A percentile compares a stretch with the other conserved stretches of the same genome.
Conservation (phyloP, 2,888 invertebrate species). For the Apodemia mormo region DNA sequence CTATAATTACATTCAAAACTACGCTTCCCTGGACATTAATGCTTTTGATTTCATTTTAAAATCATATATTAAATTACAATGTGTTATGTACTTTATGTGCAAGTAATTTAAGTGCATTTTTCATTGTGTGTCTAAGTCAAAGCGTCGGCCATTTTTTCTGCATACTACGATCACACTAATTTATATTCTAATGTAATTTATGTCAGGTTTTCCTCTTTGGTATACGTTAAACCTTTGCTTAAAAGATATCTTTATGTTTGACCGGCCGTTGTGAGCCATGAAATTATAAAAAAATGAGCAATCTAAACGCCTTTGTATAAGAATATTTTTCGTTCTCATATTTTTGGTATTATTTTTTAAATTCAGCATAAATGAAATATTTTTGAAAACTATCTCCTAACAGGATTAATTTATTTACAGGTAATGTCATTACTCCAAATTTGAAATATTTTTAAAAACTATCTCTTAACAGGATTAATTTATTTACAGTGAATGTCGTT, state of each 20-base stretch:
- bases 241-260: slow-evolving; percentile 22
- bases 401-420: too few species aligned
- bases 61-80: slow-evolving; percentile 16
- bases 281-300: slow-evolving; percentile 21
- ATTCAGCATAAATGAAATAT: too few species aligned
- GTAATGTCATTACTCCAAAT: too few species aligned
- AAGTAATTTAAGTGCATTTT: slow-evolving; percentile 26
- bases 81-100: slow-evolving; percentile 10
- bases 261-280: slow-evolving; percentile 23
- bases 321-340: neutral
- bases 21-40: slow-evolving; percentile 32
- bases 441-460: too few species aligned
- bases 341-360: too few species aligned
- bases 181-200: slow-evolving; percentile 80
- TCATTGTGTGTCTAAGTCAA: slow-evolving; percentile 26
- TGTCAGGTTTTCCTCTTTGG: slow-evolving; percentile 51
- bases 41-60: slow-evolving; percentile 34
- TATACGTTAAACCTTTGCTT: slow-evolving; percentile 51
- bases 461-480: too few species aligned
- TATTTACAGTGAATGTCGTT: too few species aligned
- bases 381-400: too few species aligned
- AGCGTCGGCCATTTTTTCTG: slow-evolving; percentile 50
- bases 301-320: neutral
- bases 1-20: slow-evolving; percentile 16
- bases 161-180: slow-evolving; percentile 70